Base-by-base conservation (phyloP, 2,797 vertebrate genomes). In the Tiaroga cobitis region DNA sequence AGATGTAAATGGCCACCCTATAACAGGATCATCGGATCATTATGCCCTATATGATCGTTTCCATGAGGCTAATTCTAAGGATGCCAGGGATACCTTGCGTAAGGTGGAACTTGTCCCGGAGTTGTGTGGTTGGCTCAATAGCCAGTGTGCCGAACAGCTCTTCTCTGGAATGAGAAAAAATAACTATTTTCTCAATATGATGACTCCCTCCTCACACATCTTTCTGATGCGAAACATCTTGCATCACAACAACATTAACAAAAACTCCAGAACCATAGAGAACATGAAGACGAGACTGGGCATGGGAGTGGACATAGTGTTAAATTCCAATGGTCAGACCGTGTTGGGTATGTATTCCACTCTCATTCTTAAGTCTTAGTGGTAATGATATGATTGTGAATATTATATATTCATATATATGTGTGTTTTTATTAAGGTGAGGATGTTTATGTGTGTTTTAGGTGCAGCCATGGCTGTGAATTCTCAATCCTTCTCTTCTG, bases 141-240 rank as follows among this genome's bases (percentile, higher is more conserved):
- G 87, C 59, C 73, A 85, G 67, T 69, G 65, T 49, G 80, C 73
- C 2, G 78, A 87, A 41, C 82, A 87, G 49, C 77, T 87, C 18
- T 81, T 87, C 61, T 80, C 82, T 37, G 63, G 75, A 10, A 84
- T 84, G 86, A 84, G 37, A 4, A 75, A 81, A 54, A 87, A 87
- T 85, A 3, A 87, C 41, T 67, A 13, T 83, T 77, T 34, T 80
- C 41, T 54, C 69, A 83, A 61, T 13, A 61, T 26, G 59, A 70
- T 70, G 68, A 41, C 39, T 70, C 37, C 68, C 37, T 70, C 39
- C 10, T 70, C 68, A 70, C 37, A 70, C 43, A 37, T n/a, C n/a
- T 43, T 70, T 43, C 21, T 70, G 21, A 70, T 70, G 68, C 4
- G 21, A 41, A 70, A 70, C 10, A 70, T 43, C 68, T 70, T 70